Conservation (phyloP, 2,113 vertebrate genomes). For the Pardalotus punctatus region DNA sequence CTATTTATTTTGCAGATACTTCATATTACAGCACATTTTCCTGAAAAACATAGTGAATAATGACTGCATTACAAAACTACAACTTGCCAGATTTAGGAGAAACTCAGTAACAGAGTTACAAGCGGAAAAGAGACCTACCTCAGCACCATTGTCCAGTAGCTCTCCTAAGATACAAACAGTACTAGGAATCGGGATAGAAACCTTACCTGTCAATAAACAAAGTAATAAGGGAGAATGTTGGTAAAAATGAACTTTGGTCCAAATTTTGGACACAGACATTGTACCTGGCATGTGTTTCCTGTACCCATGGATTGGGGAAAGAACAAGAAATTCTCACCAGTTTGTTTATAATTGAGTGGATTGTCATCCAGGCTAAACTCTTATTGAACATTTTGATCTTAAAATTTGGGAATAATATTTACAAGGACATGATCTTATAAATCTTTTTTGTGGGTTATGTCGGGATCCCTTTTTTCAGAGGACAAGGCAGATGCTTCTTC, state of each 20-base stretch:
- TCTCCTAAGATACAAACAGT: background rate
- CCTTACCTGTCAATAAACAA: background rate
- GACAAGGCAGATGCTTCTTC: slow-evolving; percentile 27
- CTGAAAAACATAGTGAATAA: slow-evolving; percentile 25
- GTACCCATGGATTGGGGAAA: background rate
- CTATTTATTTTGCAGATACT: slow-evolving; percentile 45
- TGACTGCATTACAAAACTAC: background rate
- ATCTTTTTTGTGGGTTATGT: slow-evolving; percentile 40
- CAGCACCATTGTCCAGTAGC: background rate
- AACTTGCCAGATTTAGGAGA: slow-evolving; percentile 12
- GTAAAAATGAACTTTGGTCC: background rate
- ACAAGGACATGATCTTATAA: slow-evolving; percentile 1
- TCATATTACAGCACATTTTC: background rate
- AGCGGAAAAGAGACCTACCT: background rate
- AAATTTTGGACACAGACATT: background rate
- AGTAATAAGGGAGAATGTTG: background rate
- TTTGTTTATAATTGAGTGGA: background rate
- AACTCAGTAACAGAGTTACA: background rate
- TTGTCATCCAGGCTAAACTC: background rate
- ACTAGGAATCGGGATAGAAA: background rate
- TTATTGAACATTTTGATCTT: background rate
- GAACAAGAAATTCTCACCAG: background rate
- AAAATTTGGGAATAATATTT: background rate
- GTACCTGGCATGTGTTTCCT: background rate
- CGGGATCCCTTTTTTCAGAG: slow-evolving; percentile 43